Conservation (phyloP, 2,888 invertebrate species). For the Melolontha melolontha region DNA sequence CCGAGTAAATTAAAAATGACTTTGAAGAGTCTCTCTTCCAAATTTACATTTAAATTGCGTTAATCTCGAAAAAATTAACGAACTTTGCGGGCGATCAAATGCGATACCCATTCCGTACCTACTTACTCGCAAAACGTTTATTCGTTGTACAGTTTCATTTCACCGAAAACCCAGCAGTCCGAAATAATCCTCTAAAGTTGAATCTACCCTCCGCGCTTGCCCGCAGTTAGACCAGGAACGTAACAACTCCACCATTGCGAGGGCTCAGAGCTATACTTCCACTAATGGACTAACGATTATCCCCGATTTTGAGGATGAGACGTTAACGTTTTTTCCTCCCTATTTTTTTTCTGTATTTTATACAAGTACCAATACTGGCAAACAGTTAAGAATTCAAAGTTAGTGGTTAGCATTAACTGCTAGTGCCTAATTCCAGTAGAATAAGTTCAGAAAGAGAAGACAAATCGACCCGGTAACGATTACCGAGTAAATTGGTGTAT, state of each 20-base stretch:
- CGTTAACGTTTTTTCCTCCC: slow-evolving; percentile 54
- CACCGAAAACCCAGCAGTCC: slow-evolving; percentile 54
- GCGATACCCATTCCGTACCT: not conserved
- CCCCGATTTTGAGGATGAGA: slow-evolving; percentile 57
- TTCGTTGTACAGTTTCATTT: slow-evolving; percentile 48
- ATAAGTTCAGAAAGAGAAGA: slow-evolving; percentile 28
- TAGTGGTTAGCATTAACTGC: too few species aligned
- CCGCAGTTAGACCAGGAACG: slow-evolving; percentile 45
- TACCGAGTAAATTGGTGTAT: too few species aligned
- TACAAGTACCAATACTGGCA: not conserved
- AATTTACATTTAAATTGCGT: slow-evolving; percentile 29
- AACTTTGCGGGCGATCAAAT: slow-evolving; percentile 10
- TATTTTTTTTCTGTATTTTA: not conserved
- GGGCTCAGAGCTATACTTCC: slow-evolving; percentile 55
- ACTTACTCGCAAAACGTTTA: slow-evolving; percentile 52
- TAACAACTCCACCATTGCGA: slow-evolving; percentile 46
- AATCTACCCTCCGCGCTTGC: slow-evolving; percentile 47
- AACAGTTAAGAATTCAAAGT: too few species aligned
- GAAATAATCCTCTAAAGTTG: slow-evolving; percentile 58
- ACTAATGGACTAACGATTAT: slow-evolving; percentile 63
- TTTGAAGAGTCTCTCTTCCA: slow-evolving; percentile 15
- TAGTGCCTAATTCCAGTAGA: too few species aligned
- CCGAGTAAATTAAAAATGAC: slow-evolving; percentile 15
- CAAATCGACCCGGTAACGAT: slow-evolving; percentile 40
- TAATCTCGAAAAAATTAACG: slow-evolving; percentile 26